Base-by-base conservation (phyloP, 2,888 invertebrate species). In the Lasius fuliginosus region DNA sequence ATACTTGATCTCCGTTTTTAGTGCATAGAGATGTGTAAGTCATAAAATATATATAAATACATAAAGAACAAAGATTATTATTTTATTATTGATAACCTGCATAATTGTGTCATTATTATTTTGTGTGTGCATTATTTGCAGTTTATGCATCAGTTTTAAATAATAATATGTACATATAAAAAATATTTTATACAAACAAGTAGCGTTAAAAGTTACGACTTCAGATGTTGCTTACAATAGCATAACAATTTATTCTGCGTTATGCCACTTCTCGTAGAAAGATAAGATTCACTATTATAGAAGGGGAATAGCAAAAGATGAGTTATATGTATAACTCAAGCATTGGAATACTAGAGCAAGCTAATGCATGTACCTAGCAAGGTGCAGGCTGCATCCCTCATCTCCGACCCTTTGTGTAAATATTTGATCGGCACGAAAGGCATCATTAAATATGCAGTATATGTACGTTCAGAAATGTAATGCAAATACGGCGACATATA, bases 401-500 rank as follows among this genome's bases (percentile, higher is more conserved):
- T 64, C 60, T 64, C 49, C 36, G 36, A 42, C 53, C n/a, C 42
- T 56, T 81, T 49, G 76, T 56, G 15, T 67, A 77, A 83, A 83
- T 79, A 77, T 83, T 83, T 83, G 64, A 83, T 67, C 83, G 67
- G 79, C 77, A 42, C 56, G 27, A 83, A 79, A 82, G 75, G 30
- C 53, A 49, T 40, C 76, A 58, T 74, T 62, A 64, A 82, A 75
- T 75, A 82, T 82, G 58, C 62, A 62, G 40, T 15, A 27, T 56
- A 75, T 56, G 53, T 53, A 76, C 40, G 73, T 62, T 42, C 62
- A 64, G 64, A 82, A 82, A 82, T 64, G 68, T 36, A 74, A 74
- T 56, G 81, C 74, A 74, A 73, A 73, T 71, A 73, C 46, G 23
- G 23, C 60, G 12, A 30, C 42, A 23, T 62, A 42, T 69, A 71